phyloP scores from a whole-genome alignment of 2,113 vertebrate species.

The Protomyctophum bolini region DNA sequence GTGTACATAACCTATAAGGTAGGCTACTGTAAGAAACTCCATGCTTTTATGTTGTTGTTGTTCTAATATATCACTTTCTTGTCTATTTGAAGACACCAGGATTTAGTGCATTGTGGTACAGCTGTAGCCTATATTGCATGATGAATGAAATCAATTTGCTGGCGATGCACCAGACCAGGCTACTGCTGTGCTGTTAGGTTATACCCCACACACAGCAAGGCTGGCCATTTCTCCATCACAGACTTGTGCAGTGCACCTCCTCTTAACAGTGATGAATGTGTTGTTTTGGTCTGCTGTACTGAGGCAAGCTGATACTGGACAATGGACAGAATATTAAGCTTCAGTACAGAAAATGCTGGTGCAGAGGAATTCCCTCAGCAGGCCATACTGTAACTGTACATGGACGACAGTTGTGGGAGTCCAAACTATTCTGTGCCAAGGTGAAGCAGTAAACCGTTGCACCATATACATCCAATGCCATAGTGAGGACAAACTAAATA shows the following conservation, averaged over 20 bases:
- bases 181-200: conserved; percentile 9
- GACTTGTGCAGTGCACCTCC: background rate
- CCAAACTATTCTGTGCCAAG: too few relatives aligned
- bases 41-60: background rate
- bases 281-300: background rate
- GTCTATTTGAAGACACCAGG: background rate
- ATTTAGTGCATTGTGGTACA: background rate
- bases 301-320: too few relatives aligned
- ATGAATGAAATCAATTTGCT: conserved; percentile 7
- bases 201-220: conserved; percentile 1
- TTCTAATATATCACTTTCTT: background rate
- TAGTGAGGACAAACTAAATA: too few relatives aligned
- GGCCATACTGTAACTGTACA: too few relatives aligned
- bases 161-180: conserved; percentile 14
- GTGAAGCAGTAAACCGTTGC: too few relatives aligned
- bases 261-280: background rate
- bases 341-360: too few relatives aligned
- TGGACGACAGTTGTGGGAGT: too few relatives aligned
- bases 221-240: background rate
- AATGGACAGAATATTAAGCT: too few relatives aligned
- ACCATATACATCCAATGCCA: too few relatives aligned
- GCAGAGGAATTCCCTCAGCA: too few relatives aligned
- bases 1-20: conserved; percentile 54
- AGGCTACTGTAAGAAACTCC: conserved; percentile 18
- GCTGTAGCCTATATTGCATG: background rate